Evolutionary conservation across 2,888 invertebrate genomes (phyloP), one percentile per base, ranked within the genome.

Genomic region (Lysandra bellargus): DNA sequence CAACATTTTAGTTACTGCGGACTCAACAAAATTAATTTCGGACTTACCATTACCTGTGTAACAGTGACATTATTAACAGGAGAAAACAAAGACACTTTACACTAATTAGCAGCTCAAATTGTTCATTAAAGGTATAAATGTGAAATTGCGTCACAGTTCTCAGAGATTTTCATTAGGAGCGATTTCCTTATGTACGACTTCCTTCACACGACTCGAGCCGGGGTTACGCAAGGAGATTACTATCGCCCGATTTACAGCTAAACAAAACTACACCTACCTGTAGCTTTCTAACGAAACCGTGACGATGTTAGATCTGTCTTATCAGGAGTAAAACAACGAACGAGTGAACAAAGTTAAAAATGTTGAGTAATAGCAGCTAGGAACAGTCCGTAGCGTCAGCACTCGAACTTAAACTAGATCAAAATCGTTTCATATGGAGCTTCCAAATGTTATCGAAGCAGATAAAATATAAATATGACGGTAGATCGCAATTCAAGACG

Each of bases 101-200:
- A 69, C 33, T 69, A 69, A 69, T 69, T 69, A 69, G 30, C 3
- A 33, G 14, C 33, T 33, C 5, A 33, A 69, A 33, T 64, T 69
- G 69, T 69, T 5, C 33, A 69, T 69, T 69, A 14, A 33, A 17
- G 14, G 64, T 69, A 37, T 69, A 69, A 69, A 14, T 64, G 61
- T 61, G 23, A n/a, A 23, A 30, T 69, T 33, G 69, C 69, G 69
- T 69, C 33, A 69, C 69, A 69, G 69, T 69, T 69, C 69, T 69
- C 69, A 69, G 33, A 33, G 69, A 69, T 69, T 69, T 69, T 69
- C 69, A 69, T 37, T 69, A 37, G 69, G 33, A 64, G 30, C 69
- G 33, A 37, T 37, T 69, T 69, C 69, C 69, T 33, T 14, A 33
- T 30, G 64, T 33, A 69, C 69, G 14, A 69, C 17, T 69, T 69